Percentiles rank a stretch among this genome's conserved stretches.
phyloP scores from a whole-genome alignment of 2,888 invertebrate species.

The Lepeophtheirus nordmannii region DNA sequence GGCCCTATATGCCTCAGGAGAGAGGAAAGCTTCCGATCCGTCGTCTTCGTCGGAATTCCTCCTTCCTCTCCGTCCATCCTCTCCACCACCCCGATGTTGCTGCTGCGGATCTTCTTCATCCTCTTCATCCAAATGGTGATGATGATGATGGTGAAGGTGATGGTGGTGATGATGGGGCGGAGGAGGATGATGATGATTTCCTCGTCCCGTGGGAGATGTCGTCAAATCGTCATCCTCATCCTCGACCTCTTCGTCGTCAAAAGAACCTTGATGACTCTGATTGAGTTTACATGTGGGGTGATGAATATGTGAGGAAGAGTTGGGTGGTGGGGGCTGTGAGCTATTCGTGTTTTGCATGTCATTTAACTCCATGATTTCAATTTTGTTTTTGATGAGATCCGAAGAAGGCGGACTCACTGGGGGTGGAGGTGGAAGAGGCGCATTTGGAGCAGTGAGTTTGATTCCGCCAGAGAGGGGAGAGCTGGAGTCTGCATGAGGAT shows the following conservation, averaged over 20 bases:
- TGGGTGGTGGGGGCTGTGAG: no score
- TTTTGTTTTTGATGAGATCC: conserved; percentile 49
- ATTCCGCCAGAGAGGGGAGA: not conserved
- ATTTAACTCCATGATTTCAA: conserved; percentile 71
- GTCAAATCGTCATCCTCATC: conserved; percentile 11
- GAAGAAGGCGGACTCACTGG: conserved; percentile 32
- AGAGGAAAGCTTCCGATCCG: conserved; percentile 64
- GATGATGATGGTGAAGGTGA: conserved; percentile 67
- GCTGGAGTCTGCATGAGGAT: not conserved
- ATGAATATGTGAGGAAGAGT: conserved; percentile 59
- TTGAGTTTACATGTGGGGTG: conserved; percentile 92
- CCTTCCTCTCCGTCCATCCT: no score
- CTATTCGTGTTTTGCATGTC: not conserved
- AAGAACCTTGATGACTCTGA: conserved; percentile 35
- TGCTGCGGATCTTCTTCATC: conserved; percentile 31
- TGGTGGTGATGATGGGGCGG: conserved; percentile 79
- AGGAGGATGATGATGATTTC: conserved; percentile 5
- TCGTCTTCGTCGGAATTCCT: conserved; percentile 61
- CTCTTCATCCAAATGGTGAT: not conserved
- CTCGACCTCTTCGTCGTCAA: conserved; percentile 18
- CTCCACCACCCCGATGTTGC: conserved; percentile 41
- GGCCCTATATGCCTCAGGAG: conserved; percentile 74
- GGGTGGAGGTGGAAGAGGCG: conserved; percentile 25
- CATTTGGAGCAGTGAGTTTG: conserved; percentile 8
- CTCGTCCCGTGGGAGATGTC: not conserved